Percentiles rank a stretch among this genome's conserved stretches.
phyloP scores from a whole-genome alignment of 2,888 invertebrate genomes.

The Machimus rusticus region DNA sequence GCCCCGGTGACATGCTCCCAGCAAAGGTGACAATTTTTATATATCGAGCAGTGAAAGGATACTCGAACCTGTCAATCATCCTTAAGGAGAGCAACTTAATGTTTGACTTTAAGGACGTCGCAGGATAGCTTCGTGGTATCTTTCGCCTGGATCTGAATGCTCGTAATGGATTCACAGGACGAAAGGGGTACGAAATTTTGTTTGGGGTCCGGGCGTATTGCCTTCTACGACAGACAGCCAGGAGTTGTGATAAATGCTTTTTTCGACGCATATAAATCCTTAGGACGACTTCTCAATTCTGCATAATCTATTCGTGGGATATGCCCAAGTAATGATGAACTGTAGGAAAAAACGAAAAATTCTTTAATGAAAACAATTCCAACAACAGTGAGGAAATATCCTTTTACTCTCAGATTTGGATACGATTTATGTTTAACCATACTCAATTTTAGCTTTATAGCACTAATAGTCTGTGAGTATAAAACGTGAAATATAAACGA shows the following conservation, averaged over 20 bases:
- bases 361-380: background rate
- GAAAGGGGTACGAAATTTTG: background rate
- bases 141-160: constrained; percentile 1
- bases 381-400: background rate
- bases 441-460: no score
- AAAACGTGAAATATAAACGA: no score
- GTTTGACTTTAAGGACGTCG: constrained; percentile 30
- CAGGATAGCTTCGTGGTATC: background rate
- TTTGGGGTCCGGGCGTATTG: background rate
- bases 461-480: no score
- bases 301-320: background rate
- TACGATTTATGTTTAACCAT: no score
- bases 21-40: constrained; percentile 33
- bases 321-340: background rate
- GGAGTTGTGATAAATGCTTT: background rate
- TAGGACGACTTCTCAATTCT: background rate
- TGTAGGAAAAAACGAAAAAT: background rate
- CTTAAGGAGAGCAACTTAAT: constrained; percentile 16
- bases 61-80: constrained; percentile 38
- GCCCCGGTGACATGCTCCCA: constrained; percentile 24
- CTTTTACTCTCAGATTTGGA: no score
- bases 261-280: background rate
- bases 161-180: background rate
- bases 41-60: constrained; percentile 21
- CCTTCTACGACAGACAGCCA: background rate